These are phyloP conservation scores for Thunnus thynnus DNA, from an alignment of 2,113 vertebrate genomes.

Conservation along the genomic window DNA sequence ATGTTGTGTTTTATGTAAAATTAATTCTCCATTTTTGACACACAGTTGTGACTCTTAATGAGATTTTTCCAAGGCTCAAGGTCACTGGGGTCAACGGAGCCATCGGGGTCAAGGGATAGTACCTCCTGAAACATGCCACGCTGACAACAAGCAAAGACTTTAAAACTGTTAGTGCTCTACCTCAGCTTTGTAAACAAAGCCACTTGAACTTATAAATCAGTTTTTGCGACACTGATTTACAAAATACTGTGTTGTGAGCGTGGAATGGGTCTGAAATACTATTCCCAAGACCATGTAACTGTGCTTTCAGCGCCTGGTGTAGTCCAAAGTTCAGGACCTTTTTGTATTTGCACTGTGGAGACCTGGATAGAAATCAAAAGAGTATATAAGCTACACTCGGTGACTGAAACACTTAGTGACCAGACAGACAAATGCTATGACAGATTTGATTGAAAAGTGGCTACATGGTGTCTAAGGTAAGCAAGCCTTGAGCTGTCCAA, in stretches of 20 bases:
- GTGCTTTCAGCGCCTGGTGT: conserved; percentile 78
- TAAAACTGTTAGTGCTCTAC: neutral
- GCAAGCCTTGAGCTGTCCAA: conserved; percentile 60
- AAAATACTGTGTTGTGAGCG: conserved; percentile 49
- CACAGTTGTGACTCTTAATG: neutral
- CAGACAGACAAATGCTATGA: conserved; percentile 57
- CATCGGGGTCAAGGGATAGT: conserved; percentile 72
- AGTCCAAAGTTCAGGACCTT: conserved; percentile 67
- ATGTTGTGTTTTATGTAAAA: conserved; percentile 1
- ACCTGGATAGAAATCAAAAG: conserved; percentile 54
- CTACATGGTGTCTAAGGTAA: conserved; percentile 75
- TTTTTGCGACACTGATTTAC: conserved; percentile 15
- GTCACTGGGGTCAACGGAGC: conserved; percentile 74
- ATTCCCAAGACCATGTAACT: conserved; percentile 61
- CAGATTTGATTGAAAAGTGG: conserved; percentile 67
- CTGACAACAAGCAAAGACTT: conserved; percentile 49
- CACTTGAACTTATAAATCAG: neutral
- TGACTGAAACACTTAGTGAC: conserved; percentile 68
- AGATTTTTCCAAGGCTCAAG: conserved; percentile 61
- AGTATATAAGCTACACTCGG: conserved; percentile 63
- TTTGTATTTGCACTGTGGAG: conserved; percentile 55
- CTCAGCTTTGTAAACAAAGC: conserved; percentile 17
- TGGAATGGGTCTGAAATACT: conserved; percentile 78
- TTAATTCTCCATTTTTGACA: conserved; percentile 12
- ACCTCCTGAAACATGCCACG: conserved; percentile 70